phyloP scores from a whole-genome alignment of 2,888 invertebrate species.

The Rhaphigaster nebulosa region DNA sequence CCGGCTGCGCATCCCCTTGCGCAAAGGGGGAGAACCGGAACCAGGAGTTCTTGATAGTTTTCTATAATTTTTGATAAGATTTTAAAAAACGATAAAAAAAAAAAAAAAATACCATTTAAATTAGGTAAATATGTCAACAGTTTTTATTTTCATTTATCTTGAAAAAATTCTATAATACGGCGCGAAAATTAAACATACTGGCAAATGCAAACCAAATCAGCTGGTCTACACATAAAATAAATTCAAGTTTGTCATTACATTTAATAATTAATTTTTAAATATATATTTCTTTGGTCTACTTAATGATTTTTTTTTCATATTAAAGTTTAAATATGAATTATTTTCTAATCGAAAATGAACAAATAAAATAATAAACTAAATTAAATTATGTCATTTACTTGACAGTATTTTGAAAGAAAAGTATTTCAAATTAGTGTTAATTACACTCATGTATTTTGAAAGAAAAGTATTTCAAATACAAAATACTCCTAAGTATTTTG shows the following conservation, averaged over 20 bases:
- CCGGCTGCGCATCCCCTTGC: slow-evolving; percentile 52
- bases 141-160: slow-evolving; percentile 12
- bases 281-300: neutral
- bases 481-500: too few relatives aligned
- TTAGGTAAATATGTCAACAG: neutral
- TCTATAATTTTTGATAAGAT: neutral
- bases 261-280: too few relatives aligned
- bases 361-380: too few relatives aligned
- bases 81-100: neutral
- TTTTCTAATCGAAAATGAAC: too few relatives aligned
- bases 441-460: too few relatives aligned
- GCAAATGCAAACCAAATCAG: neutral
- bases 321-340: too few relatives aligned
- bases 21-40: slow-evolving; percentile 52
- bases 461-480: too few relatives aligned
- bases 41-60: neutral
- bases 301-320: neutral
- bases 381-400: too few relatives aligned
- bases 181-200: neutral
- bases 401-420: too few relatives aligned
- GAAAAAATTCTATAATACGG: neutral
- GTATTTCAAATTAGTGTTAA: too few relatives aligned
- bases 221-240: neutral
- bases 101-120: neutral
- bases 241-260: neutral